Base-by-base conservation (phyloP, 2,888 invertebrate species). In the Scaptodrosophila latifasciaeformis region DNA sequence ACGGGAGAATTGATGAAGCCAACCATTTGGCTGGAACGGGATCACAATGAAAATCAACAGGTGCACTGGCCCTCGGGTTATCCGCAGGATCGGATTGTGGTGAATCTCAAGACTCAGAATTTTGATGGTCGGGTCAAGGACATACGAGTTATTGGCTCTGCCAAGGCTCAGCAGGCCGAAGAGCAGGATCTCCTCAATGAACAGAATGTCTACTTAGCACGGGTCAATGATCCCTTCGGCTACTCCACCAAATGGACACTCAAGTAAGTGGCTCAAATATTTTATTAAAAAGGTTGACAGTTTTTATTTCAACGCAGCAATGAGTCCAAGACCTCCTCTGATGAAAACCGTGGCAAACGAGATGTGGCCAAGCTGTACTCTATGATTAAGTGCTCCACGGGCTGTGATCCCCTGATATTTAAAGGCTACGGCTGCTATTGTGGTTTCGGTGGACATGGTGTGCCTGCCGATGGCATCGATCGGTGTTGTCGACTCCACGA, bases 351-450 rank as follows among this genome's bases (percentile, higher is more conserved):
- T 9, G 88, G 89, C 18, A 93, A 93, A 82, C 89, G 95, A 1
- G 93, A 92, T 34, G 93, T 94, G 0, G 83, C 92, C 9, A 92
- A 94, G 75, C 88, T 96, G 13, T 95, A 94, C 86, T 94, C 94
- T 63, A 95, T 96, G 94, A 89, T 96, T 59, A 90, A 90, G 55
- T 96, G 95, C 76, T 92, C 94, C 1, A 94, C 94, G 0, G 93
- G 93, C 2, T 96, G 96, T 76, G 92, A 95, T 82, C 96, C 96
- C 0, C 85, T 95, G 1, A 88, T 90, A 6, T 95, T 92, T 84
- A 95, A 95, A 83, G 95, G 95, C 7, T 96, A 96, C 76, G 96
- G 96, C 2, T 96, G 96, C 84, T 96, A 93, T 84, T 96, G 96
- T 80, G 96, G 96, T 2, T 94, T 95, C 82, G 88, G 94, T 1